Conservation (phyloP, 2,113 vertebrate species). For the Bubalus kerabau region DNA sequence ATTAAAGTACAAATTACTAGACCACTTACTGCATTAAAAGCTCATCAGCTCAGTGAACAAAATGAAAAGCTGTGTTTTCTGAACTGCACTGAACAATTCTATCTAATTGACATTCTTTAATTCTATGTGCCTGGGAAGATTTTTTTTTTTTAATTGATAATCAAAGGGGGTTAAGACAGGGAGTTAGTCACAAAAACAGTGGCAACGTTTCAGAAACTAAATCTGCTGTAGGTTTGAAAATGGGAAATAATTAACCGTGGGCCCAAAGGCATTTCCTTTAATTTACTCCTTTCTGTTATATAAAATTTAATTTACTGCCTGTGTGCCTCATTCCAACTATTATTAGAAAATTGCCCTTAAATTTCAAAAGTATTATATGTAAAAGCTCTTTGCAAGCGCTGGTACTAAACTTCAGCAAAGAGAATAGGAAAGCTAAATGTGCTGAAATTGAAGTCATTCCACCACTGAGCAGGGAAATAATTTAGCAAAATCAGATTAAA, state of each 20-base stretch:
- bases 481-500: constrained; percentile 60
- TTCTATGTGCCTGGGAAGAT: not conserved
- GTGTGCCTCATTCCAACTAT: constrained; percentile 43
- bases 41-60: constrained; percentile 13
- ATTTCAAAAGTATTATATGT: constrained; percentile 37
- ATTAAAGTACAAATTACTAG: not conserved
- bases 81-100: not conserved
- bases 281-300: constrained; percentile 53
- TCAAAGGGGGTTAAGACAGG: constrained; percentile 20
- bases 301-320: constrained; percentile 65
- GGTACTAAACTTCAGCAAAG: constrained; percentile 21
- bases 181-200: constrained; percentile 34
- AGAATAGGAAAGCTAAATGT: constrained; percentile 30
- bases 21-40: not conserved
- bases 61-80: constrained; percentile 13
- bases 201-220: not conserved
- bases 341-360: constrained; percentile 66
- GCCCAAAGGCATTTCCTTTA: constrained; percentile 51
- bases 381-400: not conserved
- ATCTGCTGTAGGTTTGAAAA: constrained; percentile 3
- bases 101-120: constrained; percentile 22
- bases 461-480: constrained; percentile 47
- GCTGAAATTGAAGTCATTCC: constrained; percentile 44
- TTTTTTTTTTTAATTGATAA: constrained; percentile 11
- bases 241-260: constrained; percentile 30